Evolutionary conservation across 2,888 invertebrate genomes (phyloP).

Genomic region (Andrena camellia): DNA sequence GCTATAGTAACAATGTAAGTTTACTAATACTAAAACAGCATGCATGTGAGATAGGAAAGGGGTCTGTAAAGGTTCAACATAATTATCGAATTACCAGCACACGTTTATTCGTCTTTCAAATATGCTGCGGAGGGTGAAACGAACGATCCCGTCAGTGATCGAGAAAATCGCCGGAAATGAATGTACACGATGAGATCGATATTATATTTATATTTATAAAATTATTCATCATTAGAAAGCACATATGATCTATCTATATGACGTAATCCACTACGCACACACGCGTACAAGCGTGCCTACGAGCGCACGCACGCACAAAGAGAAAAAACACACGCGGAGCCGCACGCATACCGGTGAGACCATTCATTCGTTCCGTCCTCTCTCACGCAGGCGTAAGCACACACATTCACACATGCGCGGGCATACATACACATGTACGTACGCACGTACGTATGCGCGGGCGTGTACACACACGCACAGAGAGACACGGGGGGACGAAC

Average conservation of each 20-base stretch:
- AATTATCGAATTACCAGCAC: not conserved
- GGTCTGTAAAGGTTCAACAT: too few species aligned
- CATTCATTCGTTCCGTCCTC: constrained; percentile 23
- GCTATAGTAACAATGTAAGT: too few species aligned
- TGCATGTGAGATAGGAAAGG: too few species aligned
- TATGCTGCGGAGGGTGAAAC: not conserved
- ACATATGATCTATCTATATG: constrained; percentile 84
- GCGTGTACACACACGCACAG: constrained; percentile 12
- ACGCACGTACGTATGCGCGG: constrained; percentile 47
- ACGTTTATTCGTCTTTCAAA: not conserved
- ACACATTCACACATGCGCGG: constrained; percentile 58
- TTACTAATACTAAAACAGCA: too few species aligned
- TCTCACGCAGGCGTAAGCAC: constrained; percentile 49
- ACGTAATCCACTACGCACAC: constrained; percentile 81
- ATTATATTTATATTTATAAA: constrained; percentile 84
- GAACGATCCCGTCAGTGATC: not conserved
- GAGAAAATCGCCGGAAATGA: constrained; percentile 65
- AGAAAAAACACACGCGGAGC: constrained; percentile 56
- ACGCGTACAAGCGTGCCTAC: constrained; percentile 74
- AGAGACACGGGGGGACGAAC: not conserved
- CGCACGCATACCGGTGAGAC: constrained; percentile 56
- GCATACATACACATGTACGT: constrained; percentile 63
- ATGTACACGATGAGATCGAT: constrained; percentile 78
- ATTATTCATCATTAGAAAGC: constrained; percentile 84
- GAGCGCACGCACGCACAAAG: constrained; percentile 69